A percentile compares a stretch with the other conserved stretches of the same genome.
These are phyloP conservation scores for Poeciliopsis occidentalis DNA, from an alignment of 2,113 vertebrate species.

Conservation along the genomic window DNA sequence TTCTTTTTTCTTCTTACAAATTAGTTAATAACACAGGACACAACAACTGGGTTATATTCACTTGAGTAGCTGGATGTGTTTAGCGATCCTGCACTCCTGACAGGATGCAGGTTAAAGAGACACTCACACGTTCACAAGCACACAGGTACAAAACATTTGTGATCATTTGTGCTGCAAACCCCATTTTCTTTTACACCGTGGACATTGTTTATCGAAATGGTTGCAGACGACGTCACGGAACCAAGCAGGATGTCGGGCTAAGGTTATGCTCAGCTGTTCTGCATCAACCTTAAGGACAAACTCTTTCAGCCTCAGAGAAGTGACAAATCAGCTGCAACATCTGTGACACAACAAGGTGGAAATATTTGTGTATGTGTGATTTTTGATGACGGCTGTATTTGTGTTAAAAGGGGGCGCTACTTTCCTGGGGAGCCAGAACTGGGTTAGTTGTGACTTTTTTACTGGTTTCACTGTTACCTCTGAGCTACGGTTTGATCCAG, in stretches of 20 bases:
- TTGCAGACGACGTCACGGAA: slow-evolving; percentile 26
- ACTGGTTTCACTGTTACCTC: slow-evolving; percentile 72
- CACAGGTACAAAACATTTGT: slow-evolving; percentile 36
- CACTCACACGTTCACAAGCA: slow-evolving; percentile 45
- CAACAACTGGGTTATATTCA: slow-evolving; percentile 47
- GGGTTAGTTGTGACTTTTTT: not conserved
- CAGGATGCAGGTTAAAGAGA: slow-evolving; percentile 23
- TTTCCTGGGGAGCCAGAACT: slow-evolving; percentile 26
- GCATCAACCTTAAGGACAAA: slow-evolving; percentile 8
- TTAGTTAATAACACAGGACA: slow-evolving; percentile 65
- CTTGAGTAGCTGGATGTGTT: slow-evolving; percentile 47
- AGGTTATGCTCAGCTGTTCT: slow-evolving; percentile 45
- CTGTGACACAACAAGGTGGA: slow-evolving; percentile 53
- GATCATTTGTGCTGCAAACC: slow-evolving; percentile 30
- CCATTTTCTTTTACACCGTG: slow-evolving; percentile 40
- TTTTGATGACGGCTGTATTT: slow-evolving; percentile 25
- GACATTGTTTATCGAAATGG: slow-evolving; percentile 30
- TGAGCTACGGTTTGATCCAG: slow-evolving; percentile 84
- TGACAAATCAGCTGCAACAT: slow-evolving; percentile 39
- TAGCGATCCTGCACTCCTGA: slow-evolving; percentile 32
- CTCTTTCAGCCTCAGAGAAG: slow-evolving; percentile 28
- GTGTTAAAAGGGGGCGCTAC: slow-evolving; percentile 34
- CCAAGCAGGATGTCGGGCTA: slow-evolving; percentile 13
- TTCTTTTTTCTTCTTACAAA: slow-evolving; percentile 56
- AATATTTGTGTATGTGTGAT: slow-evolving; percentile 43